These are phyloP conservation scores for Tragulus kanchil DNA, from an alignment of 2,113 vertebrate species.

Conservation along the genomic window DNA sequence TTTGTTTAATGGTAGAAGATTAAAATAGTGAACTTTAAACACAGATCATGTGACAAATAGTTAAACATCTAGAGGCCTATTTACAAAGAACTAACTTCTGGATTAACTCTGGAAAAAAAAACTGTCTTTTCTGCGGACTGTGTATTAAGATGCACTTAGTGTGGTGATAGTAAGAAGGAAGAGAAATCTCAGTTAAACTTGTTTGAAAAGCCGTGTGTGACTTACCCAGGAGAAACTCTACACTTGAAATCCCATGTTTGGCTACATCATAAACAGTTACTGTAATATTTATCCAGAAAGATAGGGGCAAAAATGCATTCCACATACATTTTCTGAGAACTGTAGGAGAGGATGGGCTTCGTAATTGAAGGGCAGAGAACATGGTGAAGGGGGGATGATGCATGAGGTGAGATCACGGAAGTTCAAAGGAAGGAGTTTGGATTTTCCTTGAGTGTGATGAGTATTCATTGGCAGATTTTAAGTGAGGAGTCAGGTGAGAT, in stretches of 20 bases:
- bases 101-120: neutral
- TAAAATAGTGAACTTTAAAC: constrained; percentile 56
- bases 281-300: constrained; percentile 19
- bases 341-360: neutral
- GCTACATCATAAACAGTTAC: neutral
- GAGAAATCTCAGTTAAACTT: neutral
- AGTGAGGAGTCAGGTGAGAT: neutral
- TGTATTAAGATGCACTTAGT: neutral
- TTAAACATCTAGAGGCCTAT: constrained; percentile 15
- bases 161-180: neutral
- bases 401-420: neutral
- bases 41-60: neutral
- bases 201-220: constrained; percentile 27
- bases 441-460: neutral
- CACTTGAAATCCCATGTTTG: neutral
- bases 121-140: neutral
- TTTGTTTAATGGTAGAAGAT: constrained; percentile 55
- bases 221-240: neutral
- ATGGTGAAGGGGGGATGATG: neutral
- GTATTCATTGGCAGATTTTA: neutral
- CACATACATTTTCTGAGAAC: neutral
- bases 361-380: neutral
- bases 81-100: constrained; percentile 12
- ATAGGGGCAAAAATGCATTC: neutral
- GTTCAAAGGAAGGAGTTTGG: neutral